Evolutionary conservation across 2,888 invertebrate genomes (phyloP).

Genomic region (Chironomus tentans): DNA sequence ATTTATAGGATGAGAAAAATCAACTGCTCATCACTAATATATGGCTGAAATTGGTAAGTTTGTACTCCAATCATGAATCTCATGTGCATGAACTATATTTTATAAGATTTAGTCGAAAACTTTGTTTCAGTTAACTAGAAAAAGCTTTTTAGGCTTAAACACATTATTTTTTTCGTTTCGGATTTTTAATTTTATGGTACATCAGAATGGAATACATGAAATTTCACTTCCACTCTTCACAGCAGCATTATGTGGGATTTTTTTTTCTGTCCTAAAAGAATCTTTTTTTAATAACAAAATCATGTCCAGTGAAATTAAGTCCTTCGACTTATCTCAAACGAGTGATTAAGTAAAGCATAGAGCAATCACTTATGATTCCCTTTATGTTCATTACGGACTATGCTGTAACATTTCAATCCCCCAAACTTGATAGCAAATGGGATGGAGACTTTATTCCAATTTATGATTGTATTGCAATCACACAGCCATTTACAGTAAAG

Average conservation of each 20-base stretch:
- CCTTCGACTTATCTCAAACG: too few relatives aligned
- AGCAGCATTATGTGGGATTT: too few relatives aligned
- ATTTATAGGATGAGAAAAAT: conserved; percentile 72
- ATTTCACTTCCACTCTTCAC: too few relatives aligned
- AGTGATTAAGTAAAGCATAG: too few relatives aligned
- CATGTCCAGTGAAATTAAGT: too few relatives aligned
- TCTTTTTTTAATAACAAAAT: too few relatives aligned
- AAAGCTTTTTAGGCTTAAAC: background rate
- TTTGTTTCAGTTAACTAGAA: background rate
- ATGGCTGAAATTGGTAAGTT: conserved; percentile 51
- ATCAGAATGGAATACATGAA: too few relatives aligned
- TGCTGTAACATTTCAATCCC: background rate
- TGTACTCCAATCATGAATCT: background rate
- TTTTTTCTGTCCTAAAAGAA: too few relatives aligned
- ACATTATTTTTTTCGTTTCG: too few relatives aligned
- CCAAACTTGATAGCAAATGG: background rate
- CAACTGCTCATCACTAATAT: conserved; percentile 65
- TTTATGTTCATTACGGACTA: background rate
- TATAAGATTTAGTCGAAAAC: background rate
- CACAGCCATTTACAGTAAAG: background rate
- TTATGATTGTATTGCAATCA: background rate
- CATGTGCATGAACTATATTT: background rate
- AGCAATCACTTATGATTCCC: background rate
- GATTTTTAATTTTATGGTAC: too few relatives aligned
- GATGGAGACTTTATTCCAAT: background rate